phyloP scores from a whole-genome alignment of 2,113 vertebrate species.

The Paradisaea rubra region DNA sequence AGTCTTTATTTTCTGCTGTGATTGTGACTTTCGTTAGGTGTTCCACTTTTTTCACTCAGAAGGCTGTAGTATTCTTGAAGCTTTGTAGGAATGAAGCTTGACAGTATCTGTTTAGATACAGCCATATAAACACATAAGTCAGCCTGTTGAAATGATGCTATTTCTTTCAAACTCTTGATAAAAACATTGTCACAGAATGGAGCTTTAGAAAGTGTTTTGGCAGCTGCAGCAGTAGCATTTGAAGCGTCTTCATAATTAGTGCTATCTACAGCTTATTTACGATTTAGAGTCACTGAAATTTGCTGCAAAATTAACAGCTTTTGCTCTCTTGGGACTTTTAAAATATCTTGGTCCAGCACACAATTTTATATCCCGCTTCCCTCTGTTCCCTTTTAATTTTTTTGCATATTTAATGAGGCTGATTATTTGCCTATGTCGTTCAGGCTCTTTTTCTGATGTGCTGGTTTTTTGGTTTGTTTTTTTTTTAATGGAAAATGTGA shows the following conservation, averaged over 20 bases:
- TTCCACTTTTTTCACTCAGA: not conserved
- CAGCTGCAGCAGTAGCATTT: constrained; percentile 55
- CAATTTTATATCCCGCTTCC: not conserved
- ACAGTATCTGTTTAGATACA: constrained; percentile 59
- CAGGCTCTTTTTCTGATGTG: not conserved
- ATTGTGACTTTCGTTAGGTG: not conserved
- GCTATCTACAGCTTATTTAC: constrained; percentile 68
- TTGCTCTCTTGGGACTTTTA: constrained; percentile 38
- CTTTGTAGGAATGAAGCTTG: not conserved
- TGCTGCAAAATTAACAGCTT: constrained; percentile 29
- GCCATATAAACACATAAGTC: not conserved
- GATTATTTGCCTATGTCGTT: not conserved
- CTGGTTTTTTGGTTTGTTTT: not conserved
- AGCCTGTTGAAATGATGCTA: constrained; percentile 17
- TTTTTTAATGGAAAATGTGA: not conserved
- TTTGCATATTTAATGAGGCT: not conserved
- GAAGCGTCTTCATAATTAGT: constrained; percentile 64
- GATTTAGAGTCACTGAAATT: constrained; percentile 56
- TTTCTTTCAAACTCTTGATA: constrained; percentile 33
- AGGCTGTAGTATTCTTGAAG: constrained; percentile 30
- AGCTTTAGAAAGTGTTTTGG: constrained; percentile 59
- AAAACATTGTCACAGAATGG: constrained; percentile 56
- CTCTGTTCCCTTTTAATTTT: not conserved
- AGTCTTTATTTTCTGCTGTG: not conserved
- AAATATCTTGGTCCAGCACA: not conserved